phyloP scores from a whole-genome alignment of 2,888 invertebrate genomes.

The Stegophylla sp. region DNA sequence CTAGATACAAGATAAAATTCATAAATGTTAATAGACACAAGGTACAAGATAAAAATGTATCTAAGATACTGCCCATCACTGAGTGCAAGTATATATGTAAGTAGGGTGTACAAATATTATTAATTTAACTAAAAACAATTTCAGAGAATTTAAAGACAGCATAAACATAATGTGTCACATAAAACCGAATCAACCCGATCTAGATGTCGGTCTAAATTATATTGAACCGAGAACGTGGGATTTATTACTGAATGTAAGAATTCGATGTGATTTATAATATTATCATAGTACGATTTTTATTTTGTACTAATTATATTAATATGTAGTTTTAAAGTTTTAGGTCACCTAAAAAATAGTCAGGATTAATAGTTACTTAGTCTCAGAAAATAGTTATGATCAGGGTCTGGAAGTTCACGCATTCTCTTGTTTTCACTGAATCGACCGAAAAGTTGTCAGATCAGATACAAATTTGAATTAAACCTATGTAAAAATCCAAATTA shows the following conservation, averaged over 20 bases:
- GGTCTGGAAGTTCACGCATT: too few relatives aligned
- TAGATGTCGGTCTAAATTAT: not conserved
- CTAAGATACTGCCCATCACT: too few relatives aligned
- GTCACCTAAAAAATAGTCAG: not conserved
- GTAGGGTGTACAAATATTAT: not conserved
- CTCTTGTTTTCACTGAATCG: too few relatives aligned
- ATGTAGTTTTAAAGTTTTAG: not conserved
- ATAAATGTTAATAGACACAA: too few relatives aligned
- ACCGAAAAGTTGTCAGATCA: too few relatives aligned
- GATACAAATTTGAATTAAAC: too few relatives aligned
- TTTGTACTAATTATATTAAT: not conserved
- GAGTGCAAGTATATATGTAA: not conserved
- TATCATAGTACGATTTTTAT: not conserved
- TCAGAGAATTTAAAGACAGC: slow-evolving; percentile 23
- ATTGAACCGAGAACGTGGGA: slow-evolving; percentile 22
- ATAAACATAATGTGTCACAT: slow-evolving; percentile 23
- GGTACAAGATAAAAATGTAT: too few relatives aligned
- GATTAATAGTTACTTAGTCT: not conserved
- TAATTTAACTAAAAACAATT: not conserved
- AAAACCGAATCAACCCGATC: not conserved
- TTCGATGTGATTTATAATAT: not conserved
- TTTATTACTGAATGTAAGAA: slow-evolving; percentile 32
- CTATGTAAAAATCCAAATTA: too few relatives aligned
- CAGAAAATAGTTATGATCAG: too few relatives aligned
- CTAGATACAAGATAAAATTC: too few relatives aligned